Evolutionary conservation across 2,888 invertebrate genomes (phyloP), one percentile per base, ranked within the genome.

Genomic region (Caradrina kadenii): DNA sequence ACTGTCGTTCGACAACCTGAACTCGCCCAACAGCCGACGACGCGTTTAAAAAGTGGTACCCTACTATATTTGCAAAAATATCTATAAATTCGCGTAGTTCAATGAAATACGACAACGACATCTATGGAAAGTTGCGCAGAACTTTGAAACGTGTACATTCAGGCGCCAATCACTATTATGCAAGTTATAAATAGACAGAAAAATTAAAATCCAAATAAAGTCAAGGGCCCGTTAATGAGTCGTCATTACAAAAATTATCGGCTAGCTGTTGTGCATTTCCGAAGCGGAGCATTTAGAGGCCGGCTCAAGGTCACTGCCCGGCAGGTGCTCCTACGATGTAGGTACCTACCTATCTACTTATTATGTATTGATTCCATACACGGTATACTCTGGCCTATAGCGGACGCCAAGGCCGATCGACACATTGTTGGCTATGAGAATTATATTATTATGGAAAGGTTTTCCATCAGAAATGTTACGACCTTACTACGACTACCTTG

Each of bases 241-340:
- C 22, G 73, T 66, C 63, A 73, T 81, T 81, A 83, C 63, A 66
- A 60, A 60, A 81, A 76, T 55, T 45, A 74, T 66, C 49, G 35
- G 26, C 45, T 67, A 54, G 69, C 61, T 73, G 62, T 74, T 70
- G 64, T 82, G 83, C 75, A 82, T 82, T 84, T 84, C 80, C 75
- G 73, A 83, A 78, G 74, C 84, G 68, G 58, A 67, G 74, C 60
- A 79, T 63, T 76, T 73, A 71, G 68, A 71, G 84, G 75, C 60
- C 68, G 72, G 56, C 64, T 54, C 83, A 82, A 83, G 83, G 83
- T 70, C 85, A 72, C 31, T 62, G 73, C 53, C 72, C 65, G 78
- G 61, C 85, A 83, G 83, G 80, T 83, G 84, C 67, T 78, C 62
- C 39, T 62, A 60, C 68, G 60, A 42, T 15, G 13, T 61, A 60